Percentiles rank a stretch among this genome's conserved stretches.
phyloP scores from a whole-genome alignment of 2,888 invertebrate genomes.

The Isotomurus palustris region DNA sequence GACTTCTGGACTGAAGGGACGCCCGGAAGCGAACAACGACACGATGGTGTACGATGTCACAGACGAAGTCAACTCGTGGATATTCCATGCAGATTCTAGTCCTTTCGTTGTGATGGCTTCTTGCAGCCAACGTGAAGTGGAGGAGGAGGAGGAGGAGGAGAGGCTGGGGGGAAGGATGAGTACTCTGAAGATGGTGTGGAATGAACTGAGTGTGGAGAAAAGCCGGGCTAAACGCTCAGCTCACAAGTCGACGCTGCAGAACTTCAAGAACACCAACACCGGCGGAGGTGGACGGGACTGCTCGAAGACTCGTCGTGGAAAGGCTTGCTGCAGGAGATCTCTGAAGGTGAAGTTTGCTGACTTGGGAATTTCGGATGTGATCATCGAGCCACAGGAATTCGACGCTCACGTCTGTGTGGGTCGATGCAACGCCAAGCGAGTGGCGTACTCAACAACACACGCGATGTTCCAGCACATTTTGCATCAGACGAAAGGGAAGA shows the following conservation, averaged over 20 bases:
- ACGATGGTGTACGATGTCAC: neutral
- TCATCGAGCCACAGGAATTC: constrained; percentile 44
- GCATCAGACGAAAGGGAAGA: constrained; percentile 37
- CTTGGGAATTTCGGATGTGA: constrained; percentile 42
- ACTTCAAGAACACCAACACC: constrained; percentile 29
- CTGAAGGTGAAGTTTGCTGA: constrained; percentile 44
- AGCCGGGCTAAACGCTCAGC: constrained; percentile 27
- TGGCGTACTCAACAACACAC: constrained; percentile 42
- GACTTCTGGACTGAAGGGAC: neutral
- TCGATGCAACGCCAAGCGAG: constrained; percentile 41
- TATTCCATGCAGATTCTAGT: constrained; percentile 4
- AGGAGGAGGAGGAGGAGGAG: neutral
- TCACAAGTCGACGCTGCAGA: constrained; percentile 30
- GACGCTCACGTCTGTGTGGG: constrained; percentile 45
- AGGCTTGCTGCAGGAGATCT: constrained; percentile 43
- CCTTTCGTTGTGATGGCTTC: neutral
- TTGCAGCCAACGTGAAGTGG: neutral
- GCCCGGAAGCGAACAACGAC: neutral
- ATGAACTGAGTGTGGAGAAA: constrained; percentile 18
- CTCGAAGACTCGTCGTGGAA: constrained; percentile 41
- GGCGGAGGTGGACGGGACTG: constrained; percentile 39
- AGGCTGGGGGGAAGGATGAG: neutral
- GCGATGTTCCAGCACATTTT: constrained; percentile 46
- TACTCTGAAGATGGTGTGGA: constrained; percentile 31
- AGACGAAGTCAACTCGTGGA: neutral